Evolutionary conservation across 1,140 invertebrate genomes (phyloP), one percentile per base, ranked within the genome.

Genomic region (Reticulitermes speratus): DNA sequence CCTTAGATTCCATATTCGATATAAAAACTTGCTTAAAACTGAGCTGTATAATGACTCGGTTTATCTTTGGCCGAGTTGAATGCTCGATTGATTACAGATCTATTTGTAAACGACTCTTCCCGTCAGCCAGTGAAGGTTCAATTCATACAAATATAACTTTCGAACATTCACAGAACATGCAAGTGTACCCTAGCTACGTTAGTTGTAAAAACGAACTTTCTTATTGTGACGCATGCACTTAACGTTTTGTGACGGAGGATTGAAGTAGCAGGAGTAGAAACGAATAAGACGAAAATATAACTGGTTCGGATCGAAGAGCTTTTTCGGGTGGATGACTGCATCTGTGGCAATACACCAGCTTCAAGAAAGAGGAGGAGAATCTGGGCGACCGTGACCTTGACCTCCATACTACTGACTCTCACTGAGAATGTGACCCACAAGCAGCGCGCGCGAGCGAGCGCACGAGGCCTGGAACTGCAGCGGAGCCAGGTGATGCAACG

Each of bases 381-480:
- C 25, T n/a, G 25, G n/a, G 65, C 65, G 65, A 25, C 65, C 65
- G 65, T 75, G 65, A 75, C 65, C 65, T 75, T 75, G 65, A 75
- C 65, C 65, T 75, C n/a, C n/a, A 75, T 75, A 25, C 65, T 30
- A 75, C 65, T 75, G 65, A 75, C 65, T 75, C 65, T 75, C n/a
- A 30, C 65, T 30, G 65, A n/a, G 65, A 75, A 14, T 75, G 65
- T 75, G 65, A 75, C 65, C 65, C n/a, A 75, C 8, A 75, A 75
- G 65, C 65, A 25, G 21, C 2, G 14, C 14, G 55, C 2, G 55
- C 55, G 14, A n/a, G 21, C 59, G 48, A 48, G 9, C 59, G 21
- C 7, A n/a, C 59, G 59, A 25, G 59, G 59, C 59, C 59, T 65
- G 59, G 65, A 16, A 25, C 65, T 25, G 16, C 25, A 30, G 65